Base-by-base conservation (phyloP, 2,113 vertebrate genomes). In the Eclectus roratus region DNA sequence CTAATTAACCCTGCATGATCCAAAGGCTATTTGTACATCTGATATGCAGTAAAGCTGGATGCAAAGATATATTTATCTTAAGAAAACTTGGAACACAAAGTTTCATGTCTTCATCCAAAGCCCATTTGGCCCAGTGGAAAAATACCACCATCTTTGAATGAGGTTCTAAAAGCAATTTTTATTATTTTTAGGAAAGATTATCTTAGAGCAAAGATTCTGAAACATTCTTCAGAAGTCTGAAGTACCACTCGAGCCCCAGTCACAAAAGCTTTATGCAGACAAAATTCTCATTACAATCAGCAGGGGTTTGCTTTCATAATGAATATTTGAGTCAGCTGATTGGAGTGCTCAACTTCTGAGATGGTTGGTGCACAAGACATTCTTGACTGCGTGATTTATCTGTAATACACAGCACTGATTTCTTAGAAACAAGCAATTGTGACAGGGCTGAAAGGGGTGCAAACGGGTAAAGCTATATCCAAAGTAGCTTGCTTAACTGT, bases 271-370 rank as follows among this genome's bases (percentile, higher is more conserved):
- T 94, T 72, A 73, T 70, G 91, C 91, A 92, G 96, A 81, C 77
- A 87, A 86, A 97, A 95, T 86, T 79, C 93, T 91, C 96, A 69
- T 97, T 85, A 79, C 88, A 97, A 96, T 96, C 93, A 97, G 92
- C 95, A 85, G 91, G 93, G 83, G 70, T 89, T 93, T 85, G 83
- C 93, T 92, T 76, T 82, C 58, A 37, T 91, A 94, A 94, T 72
- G 96, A 96, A 63, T 89, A 95, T 92, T 87, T 81, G 94, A 95
- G 94, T 70, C 92, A 94, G 86, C 73, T 95, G 93, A 97, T 96
- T 97, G 92, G 83, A 96, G 93, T 92, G 83, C 70, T 93, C 92
- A 74, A 41, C 86, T 90, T 82, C 61, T 28, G 85, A 76, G 41
- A 9, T 14, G 65, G 64, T 15, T 91, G 72, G 52, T 24, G 88